Percentiles rank a stretch among this genome's conserved stretches.
Conservation (phyloP, 2,888 invertebrate species). For the Portevinia maculata region DNA sequence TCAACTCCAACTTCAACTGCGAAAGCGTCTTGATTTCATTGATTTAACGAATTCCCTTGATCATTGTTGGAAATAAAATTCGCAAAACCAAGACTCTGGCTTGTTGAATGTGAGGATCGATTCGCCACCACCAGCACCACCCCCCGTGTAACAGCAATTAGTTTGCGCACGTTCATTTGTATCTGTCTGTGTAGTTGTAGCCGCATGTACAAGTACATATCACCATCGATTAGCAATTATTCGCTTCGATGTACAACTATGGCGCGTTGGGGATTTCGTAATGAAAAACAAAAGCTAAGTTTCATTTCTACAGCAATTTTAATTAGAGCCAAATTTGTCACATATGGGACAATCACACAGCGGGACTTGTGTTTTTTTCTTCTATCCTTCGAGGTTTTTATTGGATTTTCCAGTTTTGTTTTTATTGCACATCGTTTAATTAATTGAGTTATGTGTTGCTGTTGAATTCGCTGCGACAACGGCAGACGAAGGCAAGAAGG, state of each 20-base stretch:
- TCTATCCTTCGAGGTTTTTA: conserved; percentile 7
- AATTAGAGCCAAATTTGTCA: conserved; percentile 76
- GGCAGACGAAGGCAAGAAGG: background rate
- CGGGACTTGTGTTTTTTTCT: conserved; percentile 35
- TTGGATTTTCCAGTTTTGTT: conserved; percentile 24
- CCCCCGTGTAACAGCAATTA: conserved; percentile 57
- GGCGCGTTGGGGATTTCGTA: conserved; percentile 60
- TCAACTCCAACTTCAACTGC: background rate
- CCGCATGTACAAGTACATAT: conserved; percentile 35
- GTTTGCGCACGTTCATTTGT: conserved; percentile 62
- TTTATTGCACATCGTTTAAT: conserved; percentile 63
- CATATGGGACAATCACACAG: conserved; percentile 73
- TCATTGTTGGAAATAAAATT: conserved; percentile 72
- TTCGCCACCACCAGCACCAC: background rate
- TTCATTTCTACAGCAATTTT: conserved; percentile 75
- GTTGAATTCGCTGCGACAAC: conserved; percentile 2
- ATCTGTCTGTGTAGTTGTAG: conserved; percentile 36
- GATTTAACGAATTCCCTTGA: conserved; percentile 72
- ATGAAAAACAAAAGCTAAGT: conserved; percentile 48
- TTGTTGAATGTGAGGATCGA: conserved; percentile 5
- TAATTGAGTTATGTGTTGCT: conserved; percentile 67
- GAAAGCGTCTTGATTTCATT: conserved; percentile 69
- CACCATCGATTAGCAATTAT: conserved; percentile 75
- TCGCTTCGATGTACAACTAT: conserved; percentile 67
- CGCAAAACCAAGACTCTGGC: conserved; percentile 40